These are phyloP conservation scores for Brenthis ino DNA, from an alignment of 2,888 invertebrate species.

Conservation along the genomic window DNA sequence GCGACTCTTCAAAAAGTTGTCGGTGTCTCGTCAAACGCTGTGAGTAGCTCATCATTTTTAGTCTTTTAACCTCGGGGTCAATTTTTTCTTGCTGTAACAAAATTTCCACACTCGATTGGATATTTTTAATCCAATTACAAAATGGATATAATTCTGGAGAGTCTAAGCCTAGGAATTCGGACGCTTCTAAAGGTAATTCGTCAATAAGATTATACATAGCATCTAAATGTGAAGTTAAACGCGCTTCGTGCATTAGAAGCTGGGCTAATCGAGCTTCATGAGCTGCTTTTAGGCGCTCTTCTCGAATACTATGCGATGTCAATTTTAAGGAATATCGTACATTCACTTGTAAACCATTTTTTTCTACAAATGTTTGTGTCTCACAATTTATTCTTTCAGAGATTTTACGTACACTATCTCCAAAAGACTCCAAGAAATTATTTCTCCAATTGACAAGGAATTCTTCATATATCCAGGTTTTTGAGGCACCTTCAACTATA, in stretches of 20 bases:
- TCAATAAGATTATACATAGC: constrained; percentile 57
- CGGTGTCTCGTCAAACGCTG: constrained; percentile 58
- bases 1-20: constrained; percentile 57
- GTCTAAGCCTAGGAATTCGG: constrained; percentile 53
- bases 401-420: constrained; percentile 52
- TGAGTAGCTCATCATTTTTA: constrained; percentile 66
- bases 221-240: constrained; percentile 60
- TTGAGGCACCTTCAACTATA: constrained; percentile 52
- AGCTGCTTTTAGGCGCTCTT: constrained; percentile 60
- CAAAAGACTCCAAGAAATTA: constrained; percentile 67
- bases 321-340: constrained; percentile 64
- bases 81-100: constrained; percentile 45
- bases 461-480: constrained; percentile 60
- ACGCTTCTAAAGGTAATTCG: constrained; percentile 51
- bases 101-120: constrained; percentile 51
- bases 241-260: constrained; percentile 56
- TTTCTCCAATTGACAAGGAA: constrained; percentile 64
- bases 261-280: constrained; percentile 56
- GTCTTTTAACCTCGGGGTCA: constrained; percentile 52
- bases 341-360: constrained; percentile 53
- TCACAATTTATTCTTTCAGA: constrained; percentile 58
- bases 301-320: constrained; percentile 60
- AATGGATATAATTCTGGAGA: constrained; percentile 60
- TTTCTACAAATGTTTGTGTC: constrained; percentile 61
- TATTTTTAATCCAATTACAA: constrained; percentile 50